Evolutionary conservation across 2,888 invertebrate genomes (phyloP).

Genomic region (Melanophora roralis): DNA sequence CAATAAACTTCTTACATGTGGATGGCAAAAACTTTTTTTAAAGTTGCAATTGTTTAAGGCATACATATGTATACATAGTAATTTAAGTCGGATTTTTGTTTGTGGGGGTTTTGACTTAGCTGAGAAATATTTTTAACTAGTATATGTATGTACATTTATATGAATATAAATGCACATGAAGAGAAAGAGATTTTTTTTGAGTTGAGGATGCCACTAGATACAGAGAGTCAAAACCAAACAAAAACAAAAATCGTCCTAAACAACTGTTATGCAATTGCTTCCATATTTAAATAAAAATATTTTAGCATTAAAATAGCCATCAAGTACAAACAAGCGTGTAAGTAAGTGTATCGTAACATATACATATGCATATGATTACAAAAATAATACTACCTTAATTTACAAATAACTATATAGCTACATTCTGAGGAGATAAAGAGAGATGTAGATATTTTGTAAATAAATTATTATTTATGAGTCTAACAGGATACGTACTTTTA

Average conservation of each 20-base stretch:
- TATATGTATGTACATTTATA: not conserved
- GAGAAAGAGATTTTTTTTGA: constrained; percentile 15
- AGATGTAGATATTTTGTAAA: too few relatives aligned
- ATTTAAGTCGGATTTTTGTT: not conserved
- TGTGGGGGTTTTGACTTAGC: not conserved
- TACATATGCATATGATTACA: not conserved
- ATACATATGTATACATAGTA: not conserved
- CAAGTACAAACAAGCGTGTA: constrained; percentile 5
- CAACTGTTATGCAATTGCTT: not conserved
- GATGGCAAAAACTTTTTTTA: not conserved
- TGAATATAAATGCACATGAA: not conserved
- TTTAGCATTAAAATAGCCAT: constrained; percentile 17
- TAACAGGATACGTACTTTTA: too few relatives aligned
- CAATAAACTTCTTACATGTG: not conserved
- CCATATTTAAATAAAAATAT: not conserved
- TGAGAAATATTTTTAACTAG: not conserved
- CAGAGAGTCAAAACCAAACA: not conserved
- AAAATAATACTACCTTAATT: constrained; percentile 4
- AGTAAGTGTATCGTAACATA: not conserved
- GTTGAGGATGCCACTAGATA: constrained; percentile 36
- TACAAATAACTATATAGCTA: too few relatives aligned
- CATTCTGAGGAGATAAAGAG: too few relatives aligned
- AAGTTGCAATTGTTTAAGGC: too few relatives aligned
- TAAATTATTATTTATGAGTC: too few relatives aligned
- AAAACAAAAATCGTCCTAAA: not conserved